Conservation (phyloP, 2,113 vertebrate genomes). For the Paralichthys olivaceus region DNA sequence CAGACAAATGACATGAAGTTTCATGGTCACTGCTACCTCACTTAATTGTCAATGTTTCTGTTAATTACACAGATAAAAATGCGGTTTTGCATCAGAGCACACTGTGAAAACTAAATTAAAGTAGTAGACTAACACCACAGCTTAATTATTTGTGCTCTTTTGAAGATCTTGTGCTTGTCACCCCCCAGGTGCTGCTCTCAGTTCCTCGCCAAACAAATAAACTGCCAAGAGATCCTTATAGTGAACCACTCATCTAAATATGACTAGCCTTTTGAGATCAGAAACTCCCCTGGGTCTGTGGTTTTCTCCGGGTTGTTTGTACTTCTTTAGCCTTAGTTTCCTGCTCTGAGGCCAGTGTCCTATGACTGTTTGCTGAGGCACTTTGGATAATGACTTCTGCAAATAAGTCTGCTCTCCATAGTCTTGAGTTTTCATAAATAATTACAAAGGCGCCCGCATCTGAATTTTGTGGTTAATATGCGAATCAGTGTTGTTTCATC, state of each 20-base stretch:
- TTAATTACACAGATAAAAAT: conserved; percentile 6
- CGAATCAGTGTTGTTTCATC: conserved; percentile 22
- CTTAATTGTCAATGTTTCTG: neutral
- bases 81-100: neutral
- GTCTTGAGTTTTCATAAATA: conserved; percentile 42
- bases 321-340: conserved; percentile 59
- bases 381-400: conserved; percentile 63
- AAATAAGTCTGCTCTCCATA: conserved; percentile 63
- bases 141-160: neutral
- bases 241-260: conserved; percentile 44
- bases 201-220: neutral
- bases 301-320: conserved; percentile 59
- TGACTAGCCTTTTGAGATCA: conserved; percentile 26
- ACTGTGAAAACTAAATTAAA: neutral
- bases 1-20: neutral
- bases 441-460: conserved; percentile 34
- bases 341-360: conserved; percentile 72
- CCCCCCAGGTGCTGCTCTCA: neutral
- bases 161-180: too few species aligned
- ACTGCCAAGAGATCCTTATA: conserved; percentile 8
- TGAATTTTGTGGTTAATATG: conserved; percentile 44
- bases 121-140: neutral
- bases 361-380: conserved; percentile 48
- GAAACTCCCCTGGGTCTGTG: conserved; percentile 56
- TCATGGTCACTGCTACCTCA: neutral